Evolutionary conservation across 2,888 invertebrate genomes (phyloP).

Genomic region (Spilosoma lubricipeda): DNA sequence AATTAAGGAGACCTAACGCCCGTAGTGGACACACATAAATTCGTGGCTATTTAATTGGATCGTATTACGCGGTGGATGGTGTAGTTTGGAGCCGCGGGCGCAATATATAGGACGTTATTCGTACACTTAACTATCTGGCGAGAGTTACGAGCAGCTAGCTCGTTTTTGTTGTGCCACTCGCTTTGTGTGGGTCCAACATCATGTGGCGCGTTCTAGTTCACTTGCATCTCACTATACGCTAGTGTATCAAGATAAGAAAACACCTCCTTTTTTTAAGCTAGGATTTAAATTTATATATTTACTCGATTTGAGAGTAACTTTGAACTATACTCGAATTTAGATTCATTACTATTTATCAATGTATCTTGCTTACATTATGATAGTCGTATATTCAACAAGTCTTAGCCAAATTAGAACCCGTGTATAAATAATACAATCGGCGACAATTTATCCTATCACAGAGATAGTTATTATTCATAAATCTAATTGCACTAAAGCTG

Average conservation of each 20-base stretch:
- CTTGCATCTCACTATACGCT: conserved; percentile 32
- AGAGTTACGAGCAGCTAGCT: conserved; percentile 71
- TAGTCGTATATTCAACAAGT: neutral
- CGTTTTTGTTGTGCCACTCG: conserved; percentile 57
- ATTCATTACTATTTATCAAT: neutral
- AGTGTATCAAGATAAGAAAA: conserved; percentile 16
- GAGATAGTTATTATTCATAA: conserved; percentile 20
- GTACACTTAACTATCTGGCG: conserved; percentile 72
- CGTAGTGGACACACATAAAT: conserved; percentile 71
- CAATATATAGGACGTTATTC: conserved; percentile 76
- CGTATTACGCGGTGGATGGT: conserved; percentile 75
- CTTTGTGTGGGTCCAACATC: conserved; percentile 41
- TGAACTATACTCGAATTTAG: neutral
- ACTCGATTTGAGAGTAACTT: neutral
- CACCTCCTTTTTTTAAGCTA: neutral
- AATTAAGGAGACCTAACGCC: conserved; percentile 65
- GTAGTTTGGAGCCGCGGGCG: conserved; percentile 64
- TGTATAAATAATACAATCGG: conserved; percentile 12
- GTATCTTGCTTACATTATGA: neutral
- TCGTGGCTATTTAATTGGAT: conserved; percentile 77
- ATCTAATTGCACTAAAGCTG: conserved; percentile 27
- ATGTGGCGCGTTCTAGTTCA: conserved; percentile 48
- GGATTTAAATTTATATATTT: neutral
- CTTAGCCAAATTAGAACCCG: conserved; percentile 3
- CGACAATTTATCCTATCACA: conserved; percentile 10